Conservation (phyloP, 2,113 vertebrate species). For the Hyperoodon ampullatus region DNA sequence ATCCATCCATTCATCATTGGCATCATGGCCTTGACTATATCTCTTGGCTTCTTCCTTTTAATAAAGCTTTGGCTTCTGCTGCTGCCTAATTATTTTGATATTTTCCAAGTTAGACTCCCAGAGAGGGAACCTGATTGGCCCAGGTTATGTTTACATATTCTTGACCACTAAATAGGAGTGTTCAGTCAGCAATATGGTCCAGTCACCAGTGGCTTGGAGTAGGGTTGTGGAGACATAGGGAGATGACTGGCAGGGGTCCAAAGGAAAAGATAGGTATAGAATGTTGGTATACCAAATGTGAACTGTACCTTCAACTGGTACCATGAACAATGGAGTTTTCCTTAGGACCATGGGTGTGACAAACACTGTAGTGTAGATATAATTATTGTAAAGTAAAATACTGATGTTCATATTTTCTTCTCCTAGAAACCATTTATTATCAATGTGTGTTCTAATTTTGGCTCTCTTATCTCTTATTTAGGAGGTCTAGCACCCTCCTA, state of each 20-base stretch:
- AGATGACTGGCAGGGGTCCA: not conserved
- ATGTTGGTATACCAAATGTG: not conserved
- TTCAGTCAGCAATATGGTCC: not conserved
- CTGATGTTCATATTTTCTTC: not conserved
- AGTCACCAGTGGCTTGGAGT: not conserved
- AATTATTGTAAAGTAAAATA: slow-evolving; percentile 9
- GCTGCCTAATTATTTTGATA: not conserved
- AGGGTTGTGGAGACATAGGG: not conserved
- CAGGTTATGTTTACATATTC: slow-evolving; percentile 35
- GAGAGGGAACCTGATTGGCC: not conserved
- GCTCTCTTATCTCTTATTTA: slow-evolving; percentile 43
- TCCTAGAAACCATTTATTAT: slow-evolving; percentile 10
- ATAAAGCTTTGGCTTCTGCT: not conserved
- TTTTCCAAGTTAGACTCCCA: not conserved
- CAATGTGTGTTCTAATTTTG: slow-evolving; percentile 74
- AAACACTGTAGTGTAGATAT: not conserved
- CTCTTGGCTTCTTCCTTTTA: not conserved
- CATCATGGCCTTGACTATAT: not conserved
- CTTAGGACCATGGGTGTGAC: not conserved
- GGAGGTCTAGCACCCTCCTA: slow-evolving; percentile 72
- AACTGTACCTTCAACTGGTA: not conserved
- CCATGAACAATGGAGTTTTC: not conserved
- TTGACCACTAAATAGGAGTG: not conserved
- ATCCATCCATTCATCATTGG: not conserved
- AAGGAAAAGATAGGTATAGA: not conserved